Evolutionary conservation across 2,888 invertebrate genomes (phyloP).

Genomic region (Eristalis intricaria): DNA sequence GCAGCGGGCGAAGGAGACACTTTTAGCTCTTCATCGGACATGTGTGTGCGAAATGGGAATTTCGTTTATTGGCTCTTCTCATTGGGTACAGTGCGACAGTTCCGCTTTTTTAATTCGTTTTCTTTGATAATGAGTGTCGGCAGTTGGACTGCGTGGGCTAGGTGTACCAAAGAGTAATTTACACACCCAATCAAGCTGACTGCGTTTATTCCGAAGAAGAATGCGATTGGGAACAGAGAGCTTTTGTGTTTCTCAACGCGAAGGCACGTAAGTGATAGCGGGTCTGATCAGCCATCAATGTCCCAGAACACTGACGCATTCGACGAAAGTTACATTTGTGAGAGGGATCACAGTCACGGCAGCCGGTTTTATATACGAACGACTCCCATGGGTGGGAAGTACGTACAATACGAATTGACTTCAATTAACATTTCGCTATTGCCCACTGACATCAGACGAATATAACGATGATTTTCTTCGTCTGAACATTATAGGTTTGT

Average conservation of each 20-base stretch:
- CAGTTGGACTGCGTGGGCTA: constrained; percentile 25
- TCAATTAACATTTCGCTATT: constrained; percentile 29
- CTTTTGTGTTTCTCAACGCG: neutral
- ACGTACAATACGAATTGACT: constrained; percentile 24
- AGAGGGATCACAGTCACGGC: neutral
- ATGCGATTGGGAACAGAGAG: neutral
- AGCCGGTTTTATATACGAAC: neutral
- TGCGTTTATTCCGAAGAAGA: neutral
- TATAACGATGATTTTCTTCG: neutral
- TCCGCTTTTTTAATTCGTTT: constrained; percentile 34
- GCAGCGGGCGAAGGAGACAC: neutral
- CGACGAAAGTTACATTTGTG: neutral
- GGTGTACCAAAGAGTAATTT: neutral
- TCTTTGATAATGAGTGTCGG: constrained; percentile 26
- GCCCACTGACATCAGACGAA: constrained; percentile 4
- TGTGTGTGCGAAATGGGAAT: neutral
- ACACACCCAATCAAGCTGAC: neutral
- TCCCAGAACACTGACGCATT: neutral
- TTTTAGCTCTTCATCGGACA: neutral
- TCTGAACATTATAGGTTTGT: neutral
- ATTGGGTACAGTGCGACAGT: constrained; percentile 17
- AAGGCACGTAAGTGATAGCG: neutral
- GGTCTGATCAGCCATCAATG: neutral
- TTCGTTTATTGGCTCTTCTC: constrained; percentile 7
- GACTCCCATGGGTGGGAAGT: neutral